Percentiles rank a stretch among this genome's conserved stretches.
These are phyloP conservation scores for Tenthredo amoena DNA, from an alignment of 2,888 invertebrate species.

Conservation along the genomic window DNA sequence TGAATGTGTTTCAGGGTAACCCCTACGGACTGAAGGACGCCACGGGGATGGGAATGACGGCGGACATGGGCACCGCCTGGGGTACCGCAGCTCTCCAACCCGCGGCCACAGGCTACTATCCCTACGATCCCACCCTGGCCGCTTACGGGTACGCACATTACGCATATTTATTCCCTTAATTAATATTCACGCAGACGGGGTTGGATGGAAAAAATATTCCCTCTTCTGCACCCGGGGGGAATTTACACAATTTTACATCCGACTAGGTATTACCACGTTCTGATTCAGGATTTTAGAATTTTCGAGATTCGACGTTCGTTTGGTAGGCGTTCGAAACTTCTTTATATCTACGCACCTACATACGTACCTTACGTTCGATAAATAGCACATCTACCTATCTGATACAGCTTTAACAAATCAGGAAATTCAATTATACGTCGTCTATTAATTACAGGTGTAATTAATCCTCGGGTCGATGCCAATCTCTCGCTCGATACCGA, in stretches of 20 bases:
- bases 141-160: slow-evolving; percentile 92
- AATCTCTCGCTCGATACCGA: slow-evolving; percentile 18
- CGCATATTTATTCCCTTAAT: slow-evolving; percentile 56
- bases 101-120: slow-evolving; percentile 92
- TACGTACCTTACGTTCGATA: not conserved
- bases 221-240: not conserved
- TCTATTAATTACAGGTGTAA: slow-evolving; percentile 26
- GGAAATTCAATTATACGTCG: slow-evolving; percentile 30
- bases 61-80: slow-evolving; percentile 94
- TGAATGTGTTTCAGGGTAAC: slow-evolving; percentile 87
- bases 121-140: slow-evolving; percentile 94
- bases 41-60: slow-evolving; percentile 85
- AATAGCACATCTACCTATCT: not conserved
- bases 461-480: slow-evolving; percentile 22
- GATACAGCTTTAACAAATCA: not conserved
- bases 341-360: not conserved
- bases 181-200: slow-evolving; percentile 42
- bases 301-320: not conserved
- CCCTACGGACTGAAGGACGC: slow-evolving; percentile 92
- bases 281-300: not conserved
- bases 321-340: not conserved
- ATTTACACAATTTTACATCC: slow-evolving; percentile 1
- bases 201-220: not conserved
- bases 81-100: slow-evolving; percentile 94
- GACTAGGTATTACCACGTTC: not conserved